Evolutionary conservation across 2,888 invertebrate genomes (phyloP).

Genomic region (Camptogramma bilineatum): DNA sequence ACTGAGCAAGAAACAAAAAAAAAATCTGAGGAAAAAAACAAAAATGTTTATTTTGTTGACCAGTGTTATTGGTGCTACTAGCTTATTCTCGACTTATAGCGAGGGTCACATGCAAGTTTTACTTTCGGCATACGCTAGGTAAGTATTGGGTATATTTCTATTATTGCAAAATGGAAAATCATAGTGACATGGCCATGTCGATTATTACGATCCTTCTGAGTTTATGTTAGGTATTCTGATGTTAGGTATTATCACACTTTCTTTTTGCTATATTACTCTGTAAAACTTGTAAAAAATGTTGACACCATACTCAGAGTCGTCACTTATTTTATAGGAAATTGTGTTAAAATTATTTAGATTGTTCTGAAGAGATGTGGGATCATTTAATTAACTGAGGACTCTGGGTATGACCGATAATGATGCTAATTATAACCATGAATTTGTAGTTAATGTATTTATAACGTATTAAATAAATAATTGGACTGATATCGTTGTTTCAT

Average conservation of each 20-base stretch:
- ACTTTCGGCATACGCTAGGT: not conserved
- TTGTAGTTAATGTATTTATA: slow-evolving; percentile 50
- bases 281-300: not conserved
- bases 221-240: no score
- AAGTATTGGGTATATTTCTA: not conserved
- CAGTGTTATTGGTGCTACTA: slow-evolving; percentile 42
- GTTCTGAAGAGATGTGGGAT: not conserved
- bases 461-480: slow-evolving; percentile 55
- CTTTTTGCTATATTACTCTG: no score
- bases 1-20: no score
- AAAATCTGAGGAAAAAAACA: no score
- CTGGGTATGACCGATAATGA: slow-evolving; percentile 1
- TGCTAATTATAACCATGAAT: slow-evolving; percentile 23
- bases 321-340: not conserved
- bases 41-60: no score
- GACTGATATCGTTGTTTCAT: slow-evolving; percentile 55
- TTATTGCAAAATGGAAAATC: not conserved
- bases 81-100: slow-evolving; percentile 23
- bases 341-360: not conserved
- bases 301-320: not conserved
- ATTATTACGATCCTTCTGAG: no score
- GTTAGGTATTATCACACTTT: no score
- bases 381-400: not conserved
- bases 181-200: no score
- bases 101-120: not conserved